Base-by-base conservation (phyloP, 2,113 vertebrate genomes). In the Myotis brandtii region DNA sequence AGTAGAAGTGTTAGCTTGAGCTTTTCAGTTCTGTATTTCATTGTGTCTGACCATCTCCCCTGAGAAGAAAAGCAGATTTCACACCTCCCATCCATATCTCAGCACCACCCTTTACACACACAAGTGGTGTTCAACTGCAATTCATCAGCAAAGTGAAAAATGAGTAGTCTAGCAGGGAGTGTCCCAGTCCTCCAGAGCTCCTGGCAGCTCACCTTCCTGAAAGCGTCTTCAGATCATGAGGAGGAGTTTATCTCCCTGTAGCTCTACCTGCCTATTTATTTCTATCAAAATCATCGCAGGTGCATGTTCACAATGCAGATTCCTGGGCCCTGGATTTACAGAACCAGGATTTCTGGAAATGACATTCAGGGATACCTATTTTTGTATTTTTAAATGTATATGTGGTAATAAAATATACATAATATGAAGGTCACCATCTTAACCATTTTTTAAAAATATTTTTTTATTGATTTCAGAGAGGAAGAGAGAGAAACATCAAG, bases 121-220 rank as follows among this genome's bases (percentile, higher is more conserved):
- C 43, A 40, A 23, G 43, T n/a, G 12, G 2, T 40, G 9, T 50
- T 59, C 16, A 81, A 64, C 12, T 7, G 3, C 23, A 10, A 1
- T 8, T 27, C 48, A 67, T 11, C 50, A 16, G 52, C 66, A 7
- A 10, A 25, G 8, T 37, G 43, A 43, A 37, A 27, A 66, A 16
- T 3, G 18, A 81, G 21, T 1, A 25, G 30, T 7, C 34, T 64
- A 2, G 4, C 21, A 52, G 40, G n/a, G 86, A 50, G 66, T 21
- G 27, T 59, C n/a, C 18, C 10, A 2, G 40, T 13, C 23, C 25
- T 4, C 40, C 37, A 25, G 85, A 40, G 43, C 6, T 34, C 21
- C 4, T 52, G 0, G 2, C 2, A 1, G 66, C n/a, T 56, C 32
- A 9, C 5, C 40, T 6, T 73, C 56, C 50, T 14, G 0, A n/a